A percentile compares a stretch with the other conserved stretches of the same genome.
phyloP scores from a whole-genome alignment of 1,140 invertebrate genomes.

The Odontomachus brunneus region DNA sequence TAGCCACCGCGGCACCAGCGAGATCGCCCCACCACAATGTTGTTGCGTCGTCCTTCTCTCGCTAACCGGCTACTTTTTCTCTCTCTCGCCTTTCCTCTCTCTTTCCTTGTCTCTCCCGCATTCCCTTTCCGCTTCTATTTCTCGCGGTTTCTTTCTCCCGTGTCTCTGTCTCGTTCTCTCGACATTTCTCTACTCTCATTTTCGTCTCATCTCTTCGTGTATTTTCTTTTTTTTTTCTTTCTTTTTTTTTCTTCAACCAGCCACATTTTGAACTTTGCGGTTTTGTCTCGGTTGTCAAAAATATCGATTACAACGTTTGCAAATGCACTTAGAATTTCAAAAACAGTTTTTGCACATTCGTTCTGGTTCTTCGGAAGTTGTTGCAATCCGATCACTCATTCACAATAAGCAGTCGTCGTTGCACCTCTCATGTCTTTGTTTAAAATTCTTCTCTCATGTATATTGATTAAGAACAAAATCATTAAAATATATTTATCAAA shows the following conservation, averaged over 20 bases:
- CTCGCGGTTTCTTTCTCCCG: conserved; percentile 29
- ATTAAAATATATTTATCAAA: no score
- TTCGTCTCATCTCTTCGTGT: neutral
- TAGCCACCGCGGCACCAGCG: conserved; percentile 67
- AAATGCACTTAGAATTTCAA: no score
- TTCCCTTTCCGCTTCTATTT: conserved; percentile 70
- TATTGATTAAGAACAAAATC: no score
- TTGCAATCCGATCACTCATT: no score
- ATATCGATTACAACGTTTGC: no score
- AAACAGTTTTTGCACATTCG: no score
- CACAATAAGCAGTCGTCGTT: no score
- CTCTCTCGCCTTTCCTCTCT: conserved; percentile 60
- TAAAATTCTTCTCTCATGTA: no score
- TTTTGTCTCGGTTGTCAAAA: no score
- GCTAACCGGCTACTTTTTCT: conserved; percentile 44
- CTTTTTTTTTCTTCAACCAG: conserved; percentile 34
- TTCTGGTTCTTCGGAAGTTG: no score
- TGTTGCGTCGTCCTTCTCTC: conserved; percentile 75
- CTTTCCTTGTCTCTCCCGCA: conserved; percentile 67
- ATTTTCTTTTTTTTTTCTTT: conserved; percentile 29
- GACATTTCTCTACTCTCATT: conserved; percentile 14
- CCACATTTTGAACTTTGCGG: no score
- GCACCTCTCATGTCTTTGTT: no score
- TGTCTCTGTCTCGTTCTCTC: conserved; percentile 27
- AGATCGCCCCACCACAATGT: conserved; percentile 69